Evolutionary conservation across 2,113 vertebrate species (phyloP), one percentile per base, ranked within the genome.

Genomic region (Oplegnathus fasciatus): DNA sequence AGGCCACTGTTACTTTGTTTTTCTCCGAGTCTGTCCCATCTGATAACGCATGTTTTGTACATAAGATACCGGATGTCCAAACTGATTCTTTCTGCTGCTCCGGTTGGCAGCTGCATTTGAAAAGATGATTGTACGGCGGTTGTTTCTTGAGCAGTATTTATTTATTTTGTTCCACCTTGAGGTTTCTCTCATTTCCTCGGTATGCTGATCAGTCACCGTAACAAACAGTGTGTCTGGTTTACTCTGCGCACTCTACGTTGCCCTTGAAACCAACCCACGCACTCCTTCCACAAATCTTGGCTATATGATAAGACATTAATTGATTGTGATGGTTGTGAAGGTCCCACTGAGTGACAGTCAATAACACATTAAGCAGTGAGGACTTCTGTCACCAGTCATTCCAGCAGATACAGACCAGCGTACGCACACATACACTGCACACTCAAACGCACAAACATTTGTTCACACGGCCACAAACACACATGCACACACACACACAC

Each of bases 291-390:
- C 54, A 72, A 62, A 70, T 83, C 76, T 69, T 86, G 61, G 52
- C 76, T 65, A 79, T 86, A 75, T 84, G 62, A 75, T 74, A 24
- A 91, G 90, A 91, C 72, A 54, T 84, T 89, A 88, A 91, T 90
- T 84, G 82, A 88, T 85, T 78, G 85, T 84, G 90, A 94, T 89
- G 67, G 83, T 82, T 78, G 82, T 90, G 87, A 86, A 84, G 80
- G 88, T 88, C 71, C 77, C 28, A 46, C 72, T 84, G 80, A 89
- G 77, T 87, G 89, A 85, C 88, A 80, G 86, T 85, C 77, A 92
- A 83, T 86, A 90, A 86, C 84, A 90, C 66, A 73, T 84, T 74
- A 78, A 37, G 10, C 65, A 70, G 76, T 26, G 44, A 76, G 42
- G 72, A 87, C 86, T 85, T 85, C 81, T 83, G 77, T 89, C 79